Conservation (phyloP, 2,888 invertebrate species). For the Branchipolynoe longqiensis region DNA sequence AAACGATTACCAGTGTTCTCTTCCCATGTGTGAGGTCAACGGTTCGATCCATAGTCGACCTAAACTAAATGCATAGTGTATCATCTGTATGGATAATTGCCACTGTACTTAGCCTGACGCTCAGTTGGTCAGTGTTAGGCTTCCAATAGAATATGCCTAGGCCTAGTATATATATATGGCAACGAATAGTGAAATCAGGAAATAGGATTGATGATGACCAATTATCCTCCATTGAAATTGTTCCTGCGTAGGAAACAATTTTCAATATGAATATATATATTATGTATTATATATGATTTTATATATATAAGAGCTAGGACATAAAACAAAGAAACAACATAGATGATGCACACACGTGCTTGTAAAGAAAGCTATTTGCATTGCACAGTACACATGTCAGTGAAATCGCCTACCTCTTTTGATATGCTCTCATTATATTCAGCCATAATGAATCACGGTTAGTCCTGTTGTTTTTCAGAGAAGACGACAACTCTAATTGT, state of each 20-base stretch:
- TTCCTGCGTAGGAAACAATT: neutral
- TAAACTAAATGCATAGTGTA: too few relatives aligned
- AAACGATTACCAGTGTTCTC: too few relatives aligned
- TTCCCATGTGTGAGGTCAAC: too few relatives aligned
- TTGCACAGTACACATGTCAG: neutral
- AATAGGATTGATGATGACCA: too few relatives aligned
- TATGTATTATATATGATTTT: neutral
- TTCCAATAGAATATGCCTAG: too few relatives aligned
- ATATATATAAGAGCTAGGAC: neutral
- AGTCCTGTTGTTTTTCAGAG: neutral
- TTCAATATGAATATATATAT: neutral
- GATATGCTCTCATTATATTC: slow-evolving; percentile 16
- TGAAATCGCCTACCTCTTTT: slow-evolving; percentile 5
- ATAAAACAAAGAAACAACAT: neutral
- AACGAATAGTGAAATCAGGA: too few relatives aligned
- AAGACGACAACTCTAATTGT: neutral
- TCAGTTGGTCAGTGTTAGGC: too few relatives aligned
- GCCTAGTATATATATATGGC: too few relatives aligned
- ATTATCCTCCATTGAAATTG: neutral
- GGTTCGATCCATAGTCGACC: too few relatives aligned
- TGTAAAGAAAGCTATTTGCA: neutral
- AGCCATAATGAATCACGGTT: too few relatives aligned
- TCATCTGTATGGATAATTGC: too few relatives aligned
- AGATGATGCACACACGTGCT: neutral
- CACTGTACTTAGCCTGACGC: too few relatives aligned